Evolutionary conservation across 2,888 invertebrate genomes (phyloP).

Genomic region (Macrophya annulata): DNA sequence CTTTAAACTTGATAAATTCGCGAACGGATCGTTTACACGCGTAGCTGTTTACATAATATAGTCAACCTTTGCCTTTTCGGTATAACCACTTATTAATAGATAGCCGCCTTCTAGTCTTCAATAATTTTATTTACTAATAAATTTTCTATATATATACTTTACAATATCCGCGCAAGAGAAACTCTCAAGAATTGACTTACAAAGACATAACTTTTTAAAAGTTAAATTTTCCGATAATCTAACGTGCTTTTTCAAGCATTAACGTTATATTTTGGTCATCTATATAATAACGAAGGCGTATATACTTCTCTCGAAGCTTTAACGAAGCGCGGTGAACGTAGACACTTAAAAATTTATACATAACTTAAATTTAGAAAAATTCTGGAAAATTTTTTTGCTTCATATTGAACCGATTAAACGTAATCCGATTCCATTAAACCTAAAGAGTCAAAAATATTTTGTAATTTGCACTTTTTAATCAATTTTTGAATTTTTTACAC

Average conservation of each 20-base stretch:
- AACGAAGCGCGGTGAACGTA: too few species aligned
- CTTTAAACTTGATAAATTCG: not conserved
- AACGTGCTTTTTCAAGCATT: not conserved
- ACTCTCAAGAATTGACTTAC: not conserved
- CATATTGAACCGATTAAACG: not conserved
- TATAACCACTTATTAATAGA: not conserved
- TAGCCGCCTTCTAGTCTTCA: not conserved
- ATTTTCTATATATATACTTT: not conserved
- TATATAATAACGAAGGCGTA: too few species aligned
- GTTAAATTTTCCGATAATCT: not conserved
- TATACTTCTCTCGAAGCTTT: too few species aligned
- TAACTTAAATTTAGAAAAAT: too few species aligned
- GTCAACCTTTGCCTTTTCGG: constrained; percentile 9
- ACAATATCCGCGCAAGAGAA: not conserved
- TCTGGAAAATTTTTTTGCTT: too few species aligned
- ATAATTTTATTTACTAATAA: not conserved
- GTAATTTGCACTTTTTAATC: not conserved
- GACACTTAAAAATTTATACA: not conserved
- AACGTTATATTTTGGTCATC: not conserved
- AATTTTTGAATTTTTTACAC: not conserved
- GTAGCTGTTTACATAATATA: constrained; percentile 15
- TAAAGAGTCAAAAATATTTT: not conserved
- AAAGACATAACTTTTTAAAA: not conserved
- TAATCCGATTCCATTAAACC: not conserved
- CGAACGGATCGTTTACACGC: constrained; percentile 15